Base-by-base conservation (phyloP, 2,888 invertebrate genomes). In the Eupithecia insigniata region DNA sequence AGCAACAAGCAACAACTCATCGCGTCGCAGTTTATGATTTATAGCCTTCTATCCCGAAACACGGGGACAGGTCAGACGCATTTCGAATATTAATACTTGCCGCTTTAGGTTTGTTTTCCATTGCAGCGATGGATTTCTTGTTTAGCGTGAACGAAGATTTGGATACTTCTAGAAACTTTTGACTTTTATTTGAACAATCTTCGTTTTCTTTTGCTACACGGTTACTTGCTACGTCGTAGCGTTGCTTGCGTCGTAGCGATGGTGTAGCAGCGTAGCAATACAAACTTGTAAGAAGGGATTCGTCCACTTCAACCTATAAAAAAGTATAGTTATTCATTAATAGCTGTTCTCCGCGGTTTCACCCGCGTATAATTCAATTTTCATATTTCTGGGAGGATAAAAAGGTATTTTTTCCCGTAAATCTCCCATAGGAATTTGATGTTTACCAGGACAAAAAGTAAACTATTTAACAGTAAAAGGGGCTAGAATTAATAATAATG, bases 11-110 rank as follows among this genome's bases (percentile, higher is more conserved):
- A 51, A 67, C 69, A 73, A 67, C 62, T 70, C 70, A 70, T 67
- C 28, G 62, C 61, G 39, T 70, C 58, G 26, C 22, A 66, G 43
- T 67, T 64, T 58, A n/a, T 67, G 73, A 70, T 70, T 70, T 70
- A 70, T 73, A 22, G 65, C 46, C 46, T 34, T 73, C 64, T 62
- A 60, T 72, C 74, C 66, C 72, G 72, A 73, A 77, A 72, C 75
- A 74, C 72, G 74, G 55, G 76, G 78, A 72, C 77, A 78, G 78
- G 76, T 76, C 67, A 76, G 72, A 76, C 76, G 76, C 74, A 74
- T 73, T 70, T 71, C 70, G 78, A 81, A 81, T 79, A 79, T 79
- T 79, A 81, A 79, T 79, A 78, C 73, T 46, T 34, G 60, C 6
- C n/a, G 14, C 18, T 64, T 64, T 39, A 64, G 64, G 64, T 64